phyloP scores from a whole-genome alignment of 2,888 invertebrate genomes.

The Hydropsyche betteni region DNA sequence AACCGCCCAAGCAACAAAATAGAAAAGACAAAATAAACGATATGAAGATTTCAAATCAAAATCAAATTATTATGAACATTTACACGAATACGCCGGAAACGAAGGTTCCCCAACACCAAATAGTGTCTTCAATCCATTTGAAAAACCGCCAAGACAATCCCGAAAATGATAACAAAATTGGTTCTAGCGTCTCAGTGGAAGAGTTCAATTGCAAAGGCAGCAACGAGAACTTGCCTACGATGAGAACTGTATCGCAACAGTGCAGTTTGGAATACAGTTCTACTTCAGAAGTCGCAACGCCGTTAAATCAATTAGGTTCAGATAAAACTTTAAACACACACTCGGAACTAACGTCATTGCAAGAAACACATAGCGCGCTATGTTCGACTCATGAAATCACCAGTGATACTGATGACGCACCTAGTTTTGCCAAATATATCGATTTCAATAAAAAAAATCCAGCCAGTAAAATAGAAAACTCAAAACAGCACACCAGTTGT shows the following conservation, averaged over 20 bases:
- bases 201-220: slow-evolving; percentile 62
- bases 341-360: slow-evolving; percentile 63
- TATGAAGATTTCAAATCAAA: slow-evolving; percentile 57
- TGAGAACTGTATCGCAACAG: slow-evolving; percentile 76
- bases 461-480: slow-evolving; percentile 58
- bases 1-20: slow-evolving; percentile 57
- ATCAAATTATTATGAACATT: slow-evolving; percentile 66
- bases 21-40: slow-evolving; percentile 57
- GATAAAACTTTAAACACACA: slow-evolving; percentile 65
- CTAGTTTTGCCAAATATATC: slow-evolving; percentile 65
- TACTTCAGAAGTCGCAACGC: slow-evolving; percentile 66
- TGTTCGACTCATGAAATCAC: slow-evolving; percentile 65
- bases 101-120: slow-evolving; percentile 68
- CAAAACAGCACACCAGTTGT: slow-evolving; percentile 54
- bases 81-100: slow-evolving; percentile 73
- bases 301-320: slow-evolving; percentile 61
- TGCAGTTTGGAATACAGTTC: slow-evolving; percentile 77
- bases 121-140: slow-evolving; percentile 57
- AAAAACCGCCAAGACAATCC: slow-evolving; percentile 10
- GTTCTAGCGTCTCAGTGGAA: slow-evolving; percentile 62
- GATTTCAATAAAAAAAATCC: slow-evolving; percentile 65
- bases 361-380: slow-evolving; percentile 64
- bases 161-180: slow-evolving; percentile 53
- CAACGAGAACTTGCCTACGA: slow-evolving; percentile 60
- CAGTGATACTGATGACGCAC: slow-evolving; percentile 63